Conservation (phyloP, 1,140 invertebrate species). For the Ooceraea biroi region DNA sequence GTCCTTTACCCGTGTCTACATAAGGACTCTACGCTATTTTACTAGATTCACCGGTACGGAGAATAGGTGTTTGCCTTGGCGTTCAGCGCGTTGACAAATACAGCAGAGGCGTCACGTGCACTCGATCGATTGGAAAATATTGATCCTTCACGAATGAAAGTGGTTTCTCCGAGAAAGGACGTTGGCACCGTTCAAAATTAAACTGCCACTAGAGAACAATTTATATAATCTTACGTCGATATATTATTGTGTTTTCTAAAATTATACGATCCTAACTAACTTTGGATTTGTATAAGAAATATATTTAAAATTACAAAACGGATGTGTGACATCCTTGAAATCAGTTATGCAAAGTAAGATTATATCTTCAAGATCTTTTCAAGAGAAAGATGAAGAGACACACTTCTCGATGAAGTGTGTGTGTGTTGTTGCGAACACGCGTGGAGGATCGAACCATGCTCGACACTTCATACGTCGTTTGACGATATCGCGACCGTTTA, state of each 20-base stretch:
- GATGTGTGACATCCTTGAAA: too few relatives aligned
- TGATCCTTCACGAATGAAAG: slow-evolving; percentile 23
- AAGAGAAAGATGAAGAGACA: too few relatives aligned
- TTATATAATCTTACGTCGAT: not conserved
- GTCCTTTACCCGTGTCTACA: not conserved
- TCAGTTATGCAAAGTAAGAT: too few relatives aligned
- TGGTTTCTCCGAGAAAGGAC: slow-evolving; percentile 9
- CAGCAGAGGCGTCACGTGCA: slow-evolving; percentile 48
- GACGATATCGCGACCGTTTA: not conserved
- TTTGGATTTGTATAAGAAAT: too few relatives aligned
- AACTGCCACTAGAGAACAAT: not conserved
- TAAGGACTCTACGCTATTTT: slow-evolving; percentile 52
- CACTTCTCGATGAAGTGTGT: too few relatives aligned
- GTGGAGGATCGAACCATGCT: not conserved
- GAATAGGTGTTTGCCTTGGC: slow-evolving; percentile 54
- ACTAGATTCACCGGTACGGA: slow-evolving; percentile 40
- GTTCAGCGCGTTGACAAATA: slow-evolving; percentile 58
- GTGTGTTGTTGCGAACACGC: too few relatives aligned
- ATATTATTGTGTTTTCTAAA: slow-evolving; percentile 2
- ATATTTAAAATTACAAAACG: too few relatives aligned
- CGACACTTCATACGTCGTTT: not conserved
- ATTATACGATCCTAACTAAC: not conserved
- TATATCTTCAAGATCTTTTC: too few relatives aligned
- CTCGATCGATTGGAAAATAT: slow-evolving; percentile 29
- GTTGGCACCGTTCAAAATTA: not conserved